Evolutionary conservation across 2,888 invertebrate species (phyloP).

Genomic region (Podotricha telesiphe): DNA sequence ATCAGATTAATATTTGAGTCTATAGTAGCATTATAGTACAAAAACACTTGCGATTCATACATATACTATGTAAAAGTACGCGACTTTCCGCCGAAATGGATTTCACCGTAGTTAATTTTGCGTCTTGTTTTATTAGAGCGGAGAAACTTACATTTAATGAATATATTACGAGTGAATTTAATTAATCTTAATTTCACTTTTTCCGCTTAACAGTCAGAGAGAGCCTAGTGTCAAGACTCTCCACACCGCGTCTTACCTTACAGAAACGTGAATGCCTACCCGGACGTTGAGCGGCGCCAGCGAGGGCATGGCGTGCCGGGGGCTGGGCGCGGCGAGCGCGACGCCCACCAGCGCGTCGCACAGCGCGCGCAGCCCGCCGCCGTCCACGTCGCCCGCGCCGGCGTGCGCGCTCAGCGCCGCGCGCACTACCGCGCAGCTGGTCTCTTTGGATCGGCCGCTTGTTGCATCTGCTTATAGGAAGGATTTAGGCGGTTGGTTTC

Average conservation of each 20-base stretch:
- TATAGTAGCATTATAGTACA: too few species aligned
- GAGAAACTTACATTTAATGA: too few species aligned
- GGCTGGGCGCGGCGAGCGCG: conserved; percentile 77
- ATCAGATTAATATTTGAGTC: not conserved
- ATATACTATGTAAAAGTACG: not conserved
- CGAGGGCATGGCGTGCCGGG: conserved; percentile 79
- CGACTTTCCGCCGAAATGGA: too few species aligned
- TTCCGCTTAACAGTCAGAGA: too few species aligned
- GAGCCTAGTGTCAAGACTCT: too few species aligned
- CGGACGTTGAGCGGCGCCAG: conserved; percentile 67
- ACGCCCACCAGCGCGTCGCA: conserved; percentile 83
- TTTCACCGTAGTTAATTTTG: too few species aligned
- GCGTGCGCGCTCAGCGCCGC: conserved; percentile 52
- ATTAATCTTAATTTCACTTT: too few species aligned
- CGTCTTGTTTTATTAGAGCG: too few species aligned
- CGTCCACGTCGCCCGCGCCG: conserved; percentile 52
- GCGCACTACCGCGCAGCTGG: conserved; percentile 64
- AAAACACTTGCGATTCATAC: too few species aligned
- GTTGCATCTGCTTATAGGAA: conserved; percentile 59
- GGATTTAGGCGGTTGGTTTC: too few species aligned
- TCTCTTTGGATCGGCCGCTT: conserved; percentile 62
- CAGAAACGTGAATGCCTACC: conserved; percentile 63
- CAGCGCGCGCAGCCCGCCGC: conserved; percentile 67
- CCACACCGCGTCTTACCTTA: too few species aligned
- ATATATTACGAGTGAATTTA: too few species aligned